Evolutionary conservation across 2,888 invertebrate species (phyloP).

Genomic region (Charanyca ferruginea): DNA sequence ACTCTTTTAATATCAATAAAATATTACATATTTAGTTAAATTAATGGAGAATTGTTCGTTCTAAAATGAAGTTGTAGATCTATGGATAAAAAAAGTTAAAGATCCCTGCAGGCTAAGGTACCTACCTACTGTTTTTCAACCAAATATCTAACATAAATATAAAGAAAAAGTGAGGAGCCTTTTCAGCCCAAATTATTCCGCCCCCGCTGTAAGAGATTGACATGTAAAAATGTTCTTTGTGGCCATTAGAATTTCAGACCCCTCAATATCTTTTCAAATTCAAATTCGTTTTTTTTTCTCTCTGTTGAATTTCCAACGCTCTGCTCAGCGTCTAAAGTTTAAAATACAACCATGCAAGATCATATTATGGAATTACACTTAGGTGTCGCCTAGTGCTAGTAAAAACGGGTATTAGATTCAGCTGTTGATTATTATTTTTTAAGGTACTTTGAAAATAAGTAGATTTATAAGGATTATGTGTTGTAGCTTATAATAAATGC

Average conservation of each 20-base stretch:
- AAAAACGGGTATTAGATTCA: neutral
- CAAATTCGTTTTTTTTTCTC: conserved; percentile 37
- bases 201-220: conserved; percentile 48
- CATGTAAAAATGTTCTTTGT: conserved; percentile 57
- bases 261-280: conserved; percentile 61
- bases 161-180: conserved; percentile 5
- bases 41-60: too few species aligned
- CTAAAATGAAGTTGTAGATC: too few species aligned
- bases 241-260: conserved; percentile 57
- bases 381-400: neutral
- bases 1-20: too few species aligned
- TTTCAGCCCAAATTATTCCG: conserved; percentile 43
- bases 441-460: neutral
- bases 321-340: neutral
- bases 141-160: neutral
- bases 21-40: too few species aligned
- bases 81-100: too few species aligned
- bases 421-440: neutral
- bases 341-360: neutral
- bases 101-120: too few species aligned
- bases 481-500: too few species aligned
- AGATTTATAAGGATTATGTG: too few species aligned
- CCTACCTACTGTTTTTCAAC: neutral
- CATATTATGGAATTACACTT: neutral
- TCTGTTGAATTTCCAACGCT: neutral